A percentile compares a stretch with the other conserved stretches of the same genome.
These are phyloP conservation scores for Pegoplata infirma DNA, from an alignment of 2,888 invertebrate species.

Conservation along the genomic window DNA sequence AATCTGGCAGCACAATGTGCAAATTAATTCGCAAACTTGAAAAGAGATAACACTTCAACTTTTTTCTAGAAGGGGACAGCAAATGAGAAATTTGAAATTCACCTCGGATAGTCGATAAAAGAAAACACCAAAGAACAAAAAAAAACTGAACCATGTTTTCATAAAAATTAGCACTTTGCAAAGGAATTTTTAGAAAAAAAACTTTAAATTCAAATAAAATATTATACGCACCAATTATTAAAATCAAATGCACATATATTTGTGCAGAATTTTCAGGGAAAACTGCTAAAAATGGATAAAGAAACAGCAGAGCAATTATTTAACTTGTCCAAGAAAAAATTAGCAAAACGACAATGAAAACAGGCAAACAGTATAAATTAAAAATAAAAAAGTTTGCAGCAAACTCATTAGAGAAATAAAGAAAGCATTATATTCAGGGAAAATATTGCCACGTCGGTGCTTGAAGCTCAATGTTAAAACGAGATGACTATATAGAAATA, in stretches of 20 bases:
- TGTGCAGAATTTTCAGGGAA: conserved; percentile 70
- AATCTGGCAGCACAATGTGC: background rate
- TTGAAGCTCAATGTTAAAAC: conserved; percentile 47
- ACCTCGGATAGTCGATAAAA: conserved; percentile 49
- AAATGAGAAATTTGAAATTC: conserved; percentile 32
- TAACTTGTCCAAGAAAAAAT: conserved; percentile 68
- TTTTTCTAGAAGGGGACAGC: background rate
- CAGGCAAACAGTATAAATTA: conserved; percentile 40
- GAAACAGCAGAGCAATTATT: conserved; percentile 73
- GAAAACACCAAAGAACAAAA: conserved; percentile 21
- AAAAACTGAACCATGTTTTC: conserved; percentile 63
- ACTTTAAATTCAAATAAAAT: conserved; percentile 54
- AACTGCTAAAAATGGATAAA: conserved; percentile 71
- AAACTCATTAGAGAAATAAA: conserved; percentile 13
- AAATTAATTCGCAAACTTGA: background rate
- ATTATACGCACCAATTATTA: conserved; percentile 72
- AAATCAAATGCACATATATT: conserved; percentile 67
- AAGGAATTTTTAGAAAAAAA: background rate
- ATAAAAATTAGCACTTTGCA: conserved; percentile 44
- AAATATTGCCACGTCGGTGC: conserved; percentile 74
- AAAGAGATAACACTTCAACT: conserved; percentile 32
- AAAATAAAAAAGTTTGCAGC: conserved; percentile 48
- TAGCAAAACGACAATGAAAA: conserved; percentile 55
- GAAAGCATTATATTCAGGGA: conserved; percentile 45
- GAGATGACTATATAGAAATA: conserved; percentile 28